phyloP scores from a whole-genome alignment of 2,113 vertebrate species.

The Gasterosteus nipponicus region DNA sequence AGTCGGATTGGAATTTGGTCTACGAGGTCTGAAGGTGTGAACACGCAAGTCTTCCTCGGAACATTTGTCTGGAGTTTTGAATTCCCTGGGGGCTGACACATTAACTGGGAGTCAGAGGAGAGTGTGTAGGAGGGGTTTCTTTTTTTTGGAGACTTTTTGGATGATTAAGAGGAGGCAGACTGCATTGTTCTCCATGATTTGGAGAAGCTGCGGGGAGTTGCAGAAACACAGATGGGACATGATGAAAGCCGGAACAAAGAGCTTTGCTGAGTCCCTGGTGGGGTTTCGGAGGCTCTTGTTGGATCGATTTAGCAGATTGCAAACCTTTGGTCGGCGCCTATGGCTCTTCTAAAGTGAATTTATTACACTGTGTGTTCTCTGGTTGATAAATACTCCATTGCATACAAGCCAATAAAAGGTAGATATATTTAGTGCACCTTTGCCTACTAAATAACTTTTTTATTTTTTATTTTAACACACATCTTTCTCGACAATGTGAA shows the following conservation, averaged over 20 bases:
- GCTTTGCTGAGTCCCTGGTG: conserved; percentile 29
- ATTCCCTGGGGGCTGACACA: conserved; percentile 8
- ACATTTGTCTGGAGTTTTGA: neutral
- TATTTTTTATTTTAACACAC: neutral
- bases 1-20: neutral
- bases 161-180: conserved; percentile 24
- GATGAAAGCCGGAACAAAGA: conserved; percentile 52
- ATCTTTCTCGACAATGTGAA: neutral
- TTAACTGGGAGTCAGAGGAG: neutral
- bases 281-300: conserved; percentile 23
- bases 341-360: conserved; percentile 9
- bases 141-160: conserved; percentile 22
- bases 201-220: conserved; percentile 17
- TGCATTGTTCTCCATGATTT: conserved; percentile 31
- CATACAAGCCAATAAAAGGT: neutral
- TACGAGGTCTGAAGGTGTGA: neutral
- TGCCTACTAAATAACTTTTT: neutral
- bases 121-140: conserved; percentile 29
- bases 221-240: conserved; percentile 47
- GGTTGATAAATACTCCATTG: neutral
- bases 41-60: neutral
- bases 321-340: conserved; percentile 33
- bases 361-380: neutral
- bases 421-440: neutral
- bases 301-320: conserved; percentile 25